Evolutionary conservation across 1,140 invertebrate genomes (phyloP), one percentile per base, ranked within the genome.

Genomic region (Macrostomum lignano): DNA sequence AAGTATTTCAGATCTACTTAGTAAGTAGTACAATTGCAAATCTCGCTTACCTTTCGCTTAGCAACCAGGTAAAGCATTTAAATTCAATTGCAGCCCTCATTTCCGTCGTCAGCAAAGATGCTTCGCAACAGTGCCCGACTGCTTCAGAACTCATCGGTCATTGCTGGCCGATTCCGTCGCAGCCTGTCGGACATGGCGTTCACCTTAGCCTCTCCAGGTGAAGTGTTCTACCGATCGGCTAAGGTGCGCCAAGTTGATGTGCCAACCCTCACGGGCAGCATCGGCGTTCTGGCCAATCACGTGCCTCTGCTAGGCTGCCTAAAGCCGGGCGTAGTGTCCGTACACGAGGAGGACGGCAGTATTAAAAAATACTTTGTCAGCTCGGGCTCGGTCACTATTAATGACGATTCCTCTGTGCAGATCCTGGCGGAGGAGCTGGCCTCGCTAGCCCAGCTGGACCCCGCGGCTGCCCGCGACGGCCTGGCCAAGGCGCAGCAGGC

Each of bases 391-490:
- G 65, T 98, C 25, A 86, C 84, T 21, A 78, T 98, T 40, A 96
- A 98, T 61, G 78, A 86, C 43, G 86, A 98, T 56, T 88, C 81
- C 9, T 78, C 77, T 47, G 84, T 94, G 38, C 86, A 96, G 67
- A 69, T 98, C 36, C 60, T 98, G 30, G 88, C 86, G 25, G 88
- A 96, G 62, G 88, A 96, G 66, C 82, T 82, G 20, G 74, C 81
- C 43, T 69, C 70, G 7, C 42, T 96, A 25, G 78, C 78, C 39
- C 65, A 69, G 43, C 51, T 98, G 31, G 88, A 98, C 13, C 33
- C 30, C 15, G 42, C 58, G 50, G 47, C 49, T 29, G 46, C 58
- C 9, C 67, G 69, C 46, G 76, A 86, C 42, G 65, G 73, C 34
- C 58, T 93, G 9, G 65, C 58, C 44, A 72, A 79, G 61, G 79